Conservation (phyloP, 2,797 vertebrate species). For the Mastacembelus armatus region DNA sequence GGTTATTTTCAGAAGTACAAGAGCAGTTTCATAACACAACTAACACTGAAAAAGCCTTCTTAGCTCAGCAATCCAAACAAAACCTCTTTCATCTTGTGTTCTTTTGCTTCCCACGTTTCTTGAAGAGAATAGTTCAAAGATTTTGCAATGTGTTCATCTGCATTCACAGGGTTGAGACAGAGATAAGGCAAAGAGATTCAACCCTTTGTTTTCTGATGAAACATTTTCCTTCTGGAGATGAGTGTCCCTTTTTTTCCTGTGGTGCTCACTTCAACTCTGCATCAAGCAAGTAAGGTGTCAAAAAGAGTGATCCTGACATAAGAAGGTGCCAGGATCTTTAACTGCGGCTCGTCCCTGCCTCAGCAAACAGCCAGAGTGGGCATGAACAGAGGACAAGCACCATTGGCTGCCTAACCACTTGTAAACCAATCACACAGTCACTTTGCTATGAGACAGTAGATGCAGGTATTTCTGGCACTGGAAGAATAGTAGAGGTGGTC, state of each 20-base stretch:
- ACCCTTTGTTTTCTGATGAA: slow-evolving; percentile 52
- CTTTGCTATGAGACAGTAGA: slow-evolving; percentile 15
- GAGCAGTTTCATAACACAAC: not conserved
- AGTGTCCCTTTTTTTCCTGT: slow-evolving; percentile 25
- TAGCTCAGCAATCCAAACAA: slow-evolving; percentile 23
- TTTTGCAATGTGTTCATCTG: slow-evolving; percentile 42
- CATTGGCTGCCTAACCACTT: slow-evolving; percentile 64
- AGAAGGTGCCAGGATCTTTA: slow-evolving; percentile 41
- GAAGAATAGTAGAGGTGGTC: not conserved
- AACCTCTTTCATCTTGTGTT: slow-evolving; percentile 22
- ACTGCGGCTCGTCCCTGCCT: slow-evolving; percentile 19
- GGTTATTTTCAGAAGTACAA: slow-evolving; percentile 1
- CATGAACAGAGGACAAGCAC: slow-evolving; percentile 51
- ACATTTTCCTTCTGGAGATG: slow-evolving; percentile 33
- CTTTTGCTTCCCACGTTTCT: slow-evolving; percentile 7
- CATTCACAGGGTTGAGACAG: slow-evolving; percentile 28
- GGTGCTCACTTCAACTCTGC: slow-evolving; percentile 39
- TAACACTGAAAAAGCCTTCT: not conserved
- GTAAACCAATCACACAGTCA: slow-evolving; percentile 48
- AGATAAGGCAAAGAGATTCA: slow-evolving; percentile 27
- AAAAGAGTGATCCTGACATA: slow-evolving; percentile 55
- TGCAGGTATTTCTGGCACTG: slow-evolving; percentile 4
- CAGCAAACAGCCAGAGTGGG: slow-evolving; percentile 32
- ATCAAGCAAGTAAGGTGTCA: slow-evolving; percentile 65
- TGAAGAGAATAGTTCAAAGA: slow-evolving; percentile 28